Evolutionary conservation across 2,797 vertebrate genomes (phyloP).

Genomic region (Acanthiza pusilla): DNA sequence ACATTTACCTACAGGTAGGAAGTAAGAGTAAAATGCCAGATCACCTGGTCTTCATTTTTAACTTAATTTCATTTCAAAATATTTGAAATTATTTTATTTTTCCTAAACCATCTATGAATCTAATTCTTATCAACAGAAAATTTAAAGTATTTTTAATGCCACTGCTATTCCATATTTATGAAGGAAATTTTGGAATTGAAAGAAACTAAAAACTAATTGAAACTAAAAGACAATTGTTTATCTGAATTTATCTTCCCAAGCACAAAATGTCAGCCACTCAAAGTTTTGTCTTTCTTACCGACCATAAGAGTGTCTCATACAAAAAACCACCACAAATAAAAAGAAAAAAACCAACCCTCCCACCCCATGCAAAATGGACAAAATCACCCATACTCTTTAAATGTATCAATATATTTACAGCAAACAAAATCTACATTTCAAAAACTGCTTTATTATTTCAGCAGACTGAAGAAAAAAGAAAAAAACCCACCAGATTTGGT

Average conservation of each 20-base stretch:
- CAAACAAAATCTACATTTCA: neutral
- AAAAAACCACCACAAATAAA: neutral
- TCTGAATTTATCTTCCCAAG: neutral
- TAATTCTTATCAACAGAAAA: neutral
- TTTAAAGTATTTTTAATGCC: neutral
- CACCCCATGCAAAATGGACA: neutral
- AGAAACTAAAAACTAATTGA: neutral
- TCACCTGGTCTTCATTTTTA: neutral
- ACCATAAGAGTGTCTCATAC: neutral
- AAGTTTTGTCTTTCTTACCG: neutral
- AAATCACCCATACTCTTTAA: neutral
- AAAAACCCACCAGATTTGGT: neutral
- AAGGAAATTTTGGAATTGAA: neutral
- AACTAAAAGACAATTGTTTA: neutral
- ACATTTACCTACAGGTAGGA: neutral
- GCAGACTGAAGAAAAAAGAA: neutral
- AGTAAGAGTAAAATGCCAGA: neutral
- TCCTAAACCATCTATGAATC: neutral
- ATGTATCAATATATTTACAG: neutral
- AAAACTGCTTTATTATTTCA: neutral
- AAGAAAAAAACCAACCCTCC: neutral
- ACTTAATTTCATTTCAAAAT: neutral
- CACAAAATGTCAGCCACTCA: neutral
- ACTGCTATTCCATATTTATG: neutral
- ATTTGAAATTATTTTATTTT: neutral